Evolutionary conservation across 2,797 vertebrate genomes (phyloP).

Genomic region (Rhinogobio ventralis): DNA sequence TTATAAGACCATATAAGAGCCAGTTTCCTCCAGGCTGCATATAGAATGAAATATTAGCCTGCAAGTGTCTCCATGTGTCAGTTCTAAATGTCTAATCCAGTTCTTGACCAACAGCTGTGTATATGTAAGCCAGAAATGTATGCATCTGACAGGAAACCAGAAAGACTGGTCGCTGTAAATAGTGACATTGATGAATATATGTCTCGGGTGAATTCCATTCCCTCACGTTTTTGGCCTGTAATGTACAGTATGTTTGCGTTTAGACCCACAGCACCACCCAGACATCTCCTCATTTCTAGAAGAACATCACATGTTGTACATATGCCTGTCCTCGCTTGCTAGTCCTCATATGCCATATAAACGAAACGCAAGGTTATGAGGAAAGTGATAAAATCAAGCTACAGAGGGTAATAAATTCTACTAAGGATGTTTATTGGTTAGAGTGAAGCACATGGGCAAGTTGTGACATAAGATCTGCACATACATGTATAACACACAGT

Average conservation of each 20-base stretch:
- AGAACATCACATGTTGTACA: slow-evolving; percentile 25
- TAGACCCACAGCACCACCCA: slow-evolving; percentile 23
- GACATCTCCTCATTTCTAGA: slow-evolving; percentile 10
- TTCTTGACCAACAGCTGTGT: slow-evolving; percentile 47
- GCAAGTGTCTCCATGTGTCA: slow-evolving; percentile 53
- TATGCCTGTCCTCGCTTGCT: slow-evolving; percentile 6
- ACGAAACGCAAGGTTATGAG: neutral
- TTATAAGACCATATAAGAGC: slow-evolving; percentile 22
- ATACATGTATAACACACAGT: slow-evolving; percentile 25
- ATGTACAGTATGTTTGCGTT: slow-evolving; percentile 14
- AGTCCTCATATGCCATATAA: slow-evolving; percentile 19
- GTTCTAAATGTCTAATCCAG: slow-evolving; percentile 23
- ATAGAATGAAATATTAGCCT: slow-evolving; percentile 54
- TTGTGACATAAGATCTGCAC: slow-evolving; percentile 35
- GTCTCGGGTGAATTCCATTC: neutral
- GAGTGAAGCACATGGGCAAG: slow-evolving; percentile 26
- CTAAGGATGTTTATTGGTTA: neutral
- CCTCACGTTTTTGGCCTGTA: slow-evolving; percentile 39
- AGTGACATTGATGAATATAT: neutral
- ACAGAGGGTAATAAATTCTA: neutral
- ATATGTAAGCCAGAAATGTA: slow-evolving; percentile 33
- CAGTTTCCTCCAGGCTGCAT: slow-evolving; percentile 47
- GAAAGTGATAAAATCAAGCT: slow-evolving; percentile 1
- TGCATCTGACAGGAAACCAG: slow-evolving; percentile 26
- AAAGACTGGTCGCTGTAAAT: slow-evolving; percentile 58